Percentiles rank a stretch among this genome's conserved stretches.
Evolutionary conservation across 2,888 invertebrate species (phyloP).

Genomic region (Macaria liturata): DNA sequence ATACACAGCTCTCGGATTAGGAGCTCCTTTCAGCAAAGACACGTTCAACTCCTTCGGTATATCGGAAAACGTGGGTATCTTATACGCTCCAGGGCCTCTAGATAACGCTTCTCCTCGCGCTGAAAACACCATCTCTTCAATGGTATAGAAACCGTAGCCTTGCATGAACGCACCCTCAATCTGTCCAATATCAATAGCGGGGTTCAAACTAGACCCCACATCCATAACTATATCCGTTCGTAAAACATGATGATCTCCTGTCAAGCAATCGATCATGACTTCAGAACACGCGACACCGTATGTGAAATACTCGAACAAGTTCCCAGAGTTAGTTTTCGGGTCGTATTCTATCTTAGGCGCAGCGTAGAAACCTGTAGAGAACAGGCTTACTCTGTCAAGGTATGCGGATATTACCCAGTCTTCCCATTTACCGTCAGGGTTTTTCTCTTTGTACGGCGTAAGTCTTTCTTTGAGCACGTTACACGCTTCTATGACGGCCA

Average conservation of each 20-base stretch:
- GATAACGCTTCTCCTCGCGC: conserved; percentile 88
- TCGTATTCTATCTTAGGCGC: conserved; percentile 87
- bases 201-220: conserved; percentile 93
- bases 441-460: conserved; percentile 85
- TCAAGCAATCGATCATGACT: conserved; percentile 94
- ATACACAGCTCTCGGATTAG: conserved; percentile 92
- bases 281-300: conserved; percentile 91
- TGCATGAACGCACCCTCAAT: conserved; percentile 95
- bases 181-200: conserved; percentile 95
- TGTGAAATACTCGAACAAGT: conserved; percentile 89
- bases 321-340: conserved; percentile 85
- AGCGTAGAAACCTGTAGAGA: conserved; percentile 89
- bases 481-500: conserved; percentile 91
- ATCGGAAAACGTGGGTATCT: conserved; percentile 92
- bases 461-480: conserved; percentile 85
- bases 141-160: conserved; percentile 92
- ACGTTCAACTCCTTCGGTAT: conserved; percentile 94
- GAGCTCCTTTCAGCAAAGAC: conserved; percentile 89
- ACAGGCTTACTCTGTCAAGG: conserved; percentile 86
- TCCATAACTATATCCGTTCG: conserved; percentile 96
- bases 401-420: conserved; percentile 90
- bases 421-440: conserved; percentile 89
- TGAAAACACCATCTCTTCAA: conserved; percentile 92
- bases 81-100: conserved; percentile 92
- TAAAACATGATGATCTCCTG: conserved; percentile 92